Evolutionary conservation across 2,888 invertebrate species (phyloP), one percentile per base, ranked within the genome.

Genomic region (Diarsia mendica): DNA sequence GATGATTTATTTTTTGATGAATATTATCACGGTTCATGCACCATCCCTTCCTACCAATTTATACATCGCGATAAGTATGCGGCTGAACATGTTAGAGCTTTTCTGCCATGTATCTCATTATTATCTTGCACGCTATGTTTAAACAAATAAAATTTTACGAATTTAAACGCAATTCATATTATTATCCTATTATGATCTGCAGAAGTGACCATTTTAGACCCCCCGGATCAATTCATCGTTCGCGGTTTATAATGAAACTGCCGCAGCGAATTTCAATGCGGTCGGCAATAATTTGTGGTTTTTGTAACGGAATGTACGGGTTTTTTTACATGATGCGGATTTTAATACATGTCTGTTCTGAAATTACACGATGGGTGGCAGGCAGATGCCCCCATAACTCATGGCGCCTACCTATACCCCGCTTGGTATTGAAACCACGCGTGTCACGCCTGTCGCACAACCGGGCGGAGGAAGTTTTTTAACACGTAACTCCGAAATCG

Each of bases 191-290:
- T 39, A 39, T 39, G 39, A 39, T 39, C 39, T 39, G 39, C 39
- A 8, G 8, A 39, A 39, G 39, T 39, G 39, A 6, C 8, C 39
- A 39, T 39, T 39, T 39, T 39, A 39, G 39, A 39, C 39, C 39
- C 39, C 39, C 39, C 86, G 89, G 88, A 91, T 91, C 89, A 90
- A 91, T 92, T 90, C 91, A 90, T 90, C 87, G 92, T 90, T 88
- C 90, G 95, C 85, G 94, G 94, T 92, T 92, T 91, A 91, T 93
- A 94, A 94, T 94, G 93, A 93, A 93, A 93, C 90, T 88, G 88
- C 91, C 92, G 87, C 92, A 91, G 86, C 91, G 89, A 91, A 93
- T 93, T 94, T 93, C 91, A 91, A 90, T 91, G 92, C 88, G 91
- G 93, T 90, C 79, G 76, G 82, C 89, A 90, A 90, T 93, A 92